phyloP scores from a whole-genome alignment of 1,140 invertebrate species.

The Caenorhabditis latens region DNA sequence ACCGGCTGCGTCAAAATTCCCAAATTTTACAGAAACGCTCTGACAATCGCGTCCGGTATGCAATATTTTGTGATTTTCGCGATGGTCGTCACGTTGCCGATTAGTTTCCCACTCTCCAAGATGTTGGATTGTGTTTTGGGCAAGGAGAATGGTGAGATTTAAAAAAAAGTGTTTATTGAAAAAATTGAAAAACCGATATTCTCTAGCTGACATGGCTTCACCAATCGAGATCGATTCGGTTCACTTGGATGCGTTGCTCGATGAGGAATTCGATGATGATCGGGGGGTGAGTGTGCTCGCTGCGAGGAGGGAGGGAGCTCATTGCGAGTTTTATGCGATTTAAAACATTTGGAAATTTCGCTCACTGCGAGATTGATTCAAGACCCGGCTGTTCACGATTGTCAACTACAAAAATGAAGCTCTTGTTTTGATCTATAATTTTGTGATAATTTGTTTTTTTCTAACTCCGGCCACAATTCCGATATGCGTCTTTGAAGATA shows the following conservation, averaged over 20 bases:
- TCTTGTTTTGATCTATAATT: no score
- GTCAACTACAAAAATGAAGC: no score
- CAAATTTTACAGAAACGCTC: conserved; percentile 7
- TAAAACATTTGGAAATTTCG: no score
- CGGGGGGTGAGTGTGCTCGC: not conserved
- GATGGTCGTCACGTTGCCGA: not conserved
- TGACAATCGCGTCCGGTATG: not conserved
- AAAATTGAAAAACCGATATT: not conserved
- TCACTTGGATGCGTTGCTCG: not conserved
- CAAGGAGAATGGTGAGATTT: not conserved
- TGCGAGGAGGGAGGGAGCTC: no score
- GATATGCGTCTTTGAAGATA: no score
- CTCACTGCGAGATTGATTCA: no score
- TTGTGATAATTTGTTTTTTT: no score
- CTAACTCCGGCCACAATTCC: no score
- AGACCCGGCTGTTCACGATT: no score
- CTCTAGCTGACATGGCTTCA: not conserved
- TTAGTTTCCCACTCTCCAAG: not conserved
- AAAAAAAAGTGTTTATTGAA: not conserved
- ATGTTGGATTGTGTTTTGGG: not conserved
- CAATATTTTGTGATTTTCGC: conserved; percentile 48
- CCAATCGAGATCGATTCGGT: not conserved
- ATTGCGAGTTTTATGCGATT: no score
- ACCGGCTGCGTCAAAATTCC: no score
- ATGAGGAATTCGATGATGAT: not conserved